Evolutionary conservation across 1,140 invertebrate genomes (phyloP).

Genomic region (Kradibia gibbosae): DNA sequence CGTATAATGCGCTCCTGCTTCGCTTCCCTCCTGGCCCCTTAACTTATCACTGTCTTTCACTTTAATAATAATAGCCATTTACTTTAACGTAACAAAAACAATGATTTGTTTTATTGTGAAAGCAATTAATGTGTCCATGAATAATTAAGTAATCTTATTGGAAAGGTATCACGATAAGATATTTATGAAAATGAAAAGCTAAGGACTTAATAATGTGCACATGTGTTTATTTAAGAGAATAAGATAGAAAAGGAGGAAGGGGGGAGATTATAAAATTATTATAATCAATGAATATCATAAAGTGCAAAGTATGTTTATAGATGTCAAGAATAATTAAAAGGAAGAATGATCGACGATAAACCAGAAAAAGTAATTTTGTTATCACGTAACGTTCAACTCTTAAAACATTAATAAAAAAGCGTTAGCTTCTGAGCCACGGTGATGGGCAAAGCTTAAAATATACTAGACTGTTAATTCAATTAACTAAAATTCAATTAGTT

Average conservation of each 20-base stretch:
- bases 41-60: not conserved
- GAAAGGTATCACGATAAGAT: no score
- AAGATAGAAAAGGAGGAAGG: not conserved
- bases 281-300: not conserved
- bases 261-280: not conserved
- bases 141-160: no score
- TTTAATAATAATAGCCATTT: not conserved
- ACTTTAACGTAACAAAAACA: no score
- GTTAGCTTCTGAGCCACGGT: not conserved
- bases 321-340: not conserved
- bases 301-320: not conserved
- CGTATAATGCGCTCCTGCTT: conserved; percentile 5
- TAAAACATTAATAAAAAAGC: not conserved
- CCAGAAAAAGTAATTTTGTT: not conserved
- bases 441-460: not conserved
- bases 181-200: no score
- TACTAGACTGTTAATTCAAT: not conserved
- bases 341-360: not conserved
- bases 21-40: not conserved
- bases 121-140: no score
- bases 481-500: no score
- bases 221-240: no score
- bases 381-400: not conserved
- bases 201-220: no score
- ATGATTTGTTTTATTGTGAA: no score